Percentiles rank a stretch among this genome's conserved stretches.
phyloP scores from a whole-genome alignment of 2,113 vertebrate genomes.

The Meles meles region DNA sequence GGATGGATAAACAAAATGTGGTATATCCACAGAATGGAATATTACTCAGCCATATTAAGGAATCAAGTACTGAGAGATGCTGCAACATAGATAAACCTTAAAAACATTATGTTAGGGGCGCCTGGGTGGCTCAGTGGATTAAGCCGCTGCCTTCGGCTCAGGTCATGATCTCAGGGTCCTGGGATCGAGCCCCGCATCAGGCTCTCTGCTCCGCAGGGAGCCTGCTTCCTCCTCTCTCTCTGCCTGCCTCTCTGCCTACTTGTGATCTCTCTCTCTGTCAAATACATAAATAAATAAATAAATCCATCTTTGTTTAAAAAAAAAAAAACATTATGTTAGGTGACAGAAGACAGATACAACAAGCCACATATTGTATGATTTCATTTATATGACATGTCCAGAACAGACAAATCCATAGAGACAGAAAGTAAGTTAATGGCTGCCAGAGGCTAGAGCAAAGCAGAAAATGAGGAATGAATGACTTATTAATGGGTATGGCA shows the following conservation, averaged over 20 bases:
- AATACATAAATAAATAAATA: too few species aligned
- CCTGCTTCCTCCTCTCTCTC: too few species aligned
- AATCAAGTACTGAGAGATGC: not conserved
- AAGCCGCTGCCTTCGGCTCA: too few species aligned
- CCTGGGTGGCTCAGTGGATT: too few species aligned
- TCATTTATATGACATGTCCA: not conserved
- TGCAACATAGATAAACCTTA: not conserved
- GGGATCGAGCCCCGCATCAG: too few species aligned
- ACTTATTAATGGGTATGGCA: not conserved
- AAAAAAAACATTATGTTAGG: not conserved
- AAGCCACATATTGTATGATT: not conserved
- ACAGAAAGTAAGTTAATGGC: not conserved
- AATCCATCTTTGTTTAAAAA: too few species aligned
- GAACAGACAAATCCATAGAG: not conserved
- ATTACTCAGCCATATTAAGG: not conserved
- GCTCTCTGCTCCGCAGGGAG: too few species aligned
- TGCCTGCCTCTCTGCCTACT: too few species aligned
- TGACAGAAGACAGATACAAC: not conserved
- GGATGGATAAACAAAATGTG: not conserved
- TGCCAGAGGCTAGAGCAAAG: not conserved
- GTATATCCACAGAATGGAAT: not conserved
- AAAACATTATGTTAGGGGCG: not conserved
- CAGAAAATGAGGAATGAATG: not conserved
- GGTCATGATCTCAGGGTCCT: too few species aligned
- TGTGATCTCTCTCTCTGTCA: too few species aligned